Base-by-base conservation (phyloP, 2,797 vertebrate species). In the Rhodeus uyekii region DNA sequence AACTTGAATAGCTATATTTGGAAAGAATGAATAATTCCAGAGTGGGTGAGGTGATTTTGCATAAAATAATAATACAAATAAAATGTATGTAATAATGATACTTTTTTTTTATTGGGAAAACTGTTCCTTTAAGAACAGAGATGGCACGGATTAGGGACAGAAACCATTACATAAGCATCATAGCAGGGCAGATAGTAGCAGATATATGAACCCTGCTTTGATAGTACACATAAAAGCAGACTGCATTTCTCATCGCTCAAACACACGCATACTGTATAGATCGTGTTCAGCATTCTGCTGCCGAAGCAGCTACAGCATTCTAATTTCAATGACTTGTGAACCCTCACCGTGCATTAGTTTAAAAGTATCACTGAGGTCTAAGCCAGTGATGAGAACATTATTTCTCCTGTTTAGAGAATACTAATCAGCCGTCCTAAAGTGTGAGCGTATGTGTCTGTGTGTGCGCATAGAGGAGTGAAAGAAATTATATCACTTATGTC, bases 401-500 rank as follows among this genome's bases (percentile, higher is more conserved):
- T 89, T 88, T 89, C 88, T 92, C 88, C 87, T 77, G 90, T 89
- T 89, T 86, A 87, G 85, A 38, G 92, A 93, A 94, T 94, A 92
- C 90, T 92, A 93, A 95, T 91, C 86, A 91, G 80, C 87, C 84
- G 29, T 80, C 80, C 73, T 75, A 84, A 84, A 89, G 77, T 67
- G 29, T 71, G 44, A 82, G 82, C 32, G 72, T 79, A 48, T 53
- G 82, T 87, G 87, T 71, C 67, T 78, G 85, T 84, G 78, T 76
- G 87, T 69, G 74, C 46, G 80, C 44, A 50, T 68, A 83, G 50
- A 78, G 22, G 24, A 87, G 85, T 83, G 76, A 64, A 76, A 76
- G 72, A 93, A 93, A 95, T 93, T 89, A 92, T 94, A 94, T 95
- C 91, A 92, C 90, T 93, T 90, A 89, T 93, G 93, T 94, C 93